These are phyloP conservation scores for Lanistes nyassanus DNA, from an alignment of 1,140 invertebrate species.

Conservation along the genomic window DNA sequence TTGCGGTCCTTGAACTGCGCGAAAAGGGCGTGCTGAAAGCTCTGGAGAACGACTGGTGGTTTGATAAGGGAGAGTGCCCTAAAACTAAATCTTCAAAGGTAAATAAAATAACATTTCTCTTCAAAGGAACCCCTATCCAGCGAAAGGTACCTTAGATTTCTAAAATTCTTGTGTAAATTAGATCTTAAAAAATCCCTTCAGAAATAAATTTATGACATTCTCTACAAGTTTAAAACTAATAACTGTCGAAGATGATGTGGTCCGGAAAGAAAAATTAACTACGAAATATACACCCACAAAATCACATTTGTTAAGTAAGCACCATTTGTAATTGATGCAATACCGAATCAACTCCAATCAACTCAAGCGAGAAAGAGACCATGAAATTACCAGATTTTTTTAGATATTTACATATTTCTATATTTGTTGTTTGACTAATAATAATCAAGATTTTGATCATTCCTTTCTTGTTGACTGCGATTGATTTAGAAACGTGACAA, in stretches of 20 bases:
- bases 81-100: constrained; percentile 5
- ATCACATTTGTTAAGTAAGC: not conserved
- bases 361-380: too few species aligned
- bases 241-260: too few species aligned
- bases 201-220: too few species aligned
- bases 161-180: too few species aligned
- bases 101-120: not conserved
- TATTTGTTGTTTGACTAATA: not conserved
- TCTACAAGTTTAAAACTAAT: too few species aligned
- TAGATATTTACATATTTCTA: not conserved
- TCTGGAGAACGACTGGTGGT: constrained; percentile 98
- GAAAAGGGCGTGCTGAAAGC: constrained; percentile 92
- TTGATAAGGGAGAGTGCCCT: constrained; percentile 85
- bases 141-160: too few species aligned
- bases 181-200: too few species aligned
- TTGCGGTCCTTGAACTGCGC: constrained; percentile 90
- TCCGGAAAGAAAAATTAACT: too few species aligned
- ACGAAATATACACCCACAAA: too few species aligned
- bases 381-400: too few species aligned
- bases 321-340: not conserved
- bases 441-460: not conserved
- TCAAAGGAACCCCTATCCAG: too few species aligned
- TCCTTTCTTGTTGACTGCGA: not conserved
- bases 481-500: too few species aligned
- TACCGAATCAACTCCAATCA: not conserved